These are phyloP conservation scores for Sussaba pulchella DNA, from an alignment of 2,888 invertebrate genomes.

Conservation along the genomic window DNA sequence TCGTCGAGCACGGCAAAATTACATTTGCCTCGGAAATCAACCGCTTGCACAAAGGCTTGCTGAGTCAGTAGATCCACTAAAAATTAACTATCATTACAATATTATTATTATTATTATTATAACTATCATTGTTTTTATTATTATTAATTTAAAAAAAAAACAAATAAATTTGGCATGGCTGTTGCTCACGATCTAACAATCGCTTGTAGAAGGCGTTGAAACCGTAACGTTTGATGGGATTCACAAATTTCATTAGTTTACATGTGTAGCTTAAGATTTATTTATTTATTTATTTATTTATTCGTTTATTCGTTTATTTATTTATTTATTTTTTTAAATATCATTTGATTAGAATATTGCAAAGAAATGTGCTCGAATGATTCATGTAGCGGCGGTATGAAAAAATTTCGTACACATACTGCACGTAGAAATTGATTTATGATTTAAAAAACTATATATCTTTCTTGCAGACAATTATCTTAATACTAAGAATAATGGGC, in stretches of 20 bases:
- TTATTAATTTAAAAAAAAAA: slow-evolving; percentile 8
- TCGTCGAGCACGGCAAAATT: slow-evolving; percentile 50
- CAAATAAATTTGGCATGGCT: slow-evolving; percentile 47
- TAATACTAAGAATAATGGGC: slow-evolving; percentile 83
- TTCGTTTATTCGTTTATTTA: too few species aligned
- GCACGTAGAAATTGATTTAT: slow-evolving; percentile 60
- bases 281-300: slow-evolving; percentile 2
- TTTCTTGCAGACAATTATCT: slow-evolving; percentile 83
- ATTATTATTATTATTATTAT: background rate
- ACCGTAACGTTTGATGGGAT: slow-evolving; percentile 47
- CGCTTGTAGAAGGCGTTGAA: slow-evolving; percentile 59
- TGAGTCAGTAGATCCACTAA: slow-evolving; percentile 12
- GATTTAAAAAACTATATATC: slow-evolving; percentile 69
- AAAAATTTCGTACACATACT: slow-evolving; percentile 33
- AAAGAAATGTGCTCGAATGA: slow-evolving; percentile 62
- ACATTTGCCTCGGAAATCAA: slow-evolving; percentile 6
- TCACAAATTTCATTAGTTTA: slow-evolving; percentile 5
- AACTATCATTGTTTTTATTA: slow-evolving; percentile 21
- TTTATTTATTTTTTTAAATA: background rate
- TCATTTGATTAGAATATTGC: slow-evolving; percentile 1
- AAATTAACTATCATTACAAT: too few species aligned
- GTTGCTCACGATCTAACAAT: slow-evolving; percentile 54
- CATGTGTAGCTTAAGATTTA: background rate
- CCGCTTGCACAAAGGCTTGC: slow-evolving; percentile 29
- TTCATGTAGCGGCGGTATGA: slow-evolving; percentile 33